A percentile compares a stretch with the other conserved stretches of the same genome.
Conservation (phyloP, 2,888 invertebrate genomes). For the Eubasilissa splendida region DNA sequence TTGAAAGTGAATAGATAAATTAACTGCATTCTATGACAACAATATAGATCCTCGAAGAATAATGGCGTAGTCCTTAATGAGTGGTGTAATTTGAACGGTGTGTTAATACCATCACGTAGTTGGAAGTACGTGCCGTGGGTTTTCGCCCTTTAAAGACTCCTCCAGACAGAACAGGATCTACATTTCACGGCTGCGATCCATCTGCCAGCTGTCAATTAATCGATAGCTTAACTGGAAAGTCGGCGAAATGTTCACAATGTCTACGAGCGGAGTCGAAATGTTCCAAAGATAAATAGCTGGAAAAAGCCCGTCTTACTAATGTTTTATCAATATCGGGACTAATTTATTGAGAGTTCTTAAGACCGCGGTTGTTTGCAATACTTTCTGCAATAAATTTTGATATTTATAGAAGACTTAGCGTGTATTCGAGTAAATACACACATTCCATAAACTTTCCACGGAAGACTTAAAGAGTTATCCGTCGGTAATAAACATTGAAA, state of each 20-base stretch:
- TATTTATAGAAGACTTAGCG: conserved; percentile 35
- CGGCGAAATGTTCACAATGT: conserved; percentile 24
- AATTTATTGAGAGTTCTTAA: conserved; percentile 25
- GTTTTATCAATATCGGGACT: conserved; percentile 24
- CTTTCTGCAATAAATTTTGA: conserved; percentile 34
- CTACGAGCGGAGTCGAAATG: neutral
- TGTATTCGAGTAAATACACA: conserved; percentile 14
- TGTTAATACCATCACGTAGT: conserved; percentile 34
- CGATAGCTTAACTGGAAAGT: conserved; percentile 21
- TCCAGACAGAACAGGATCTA: neutral
- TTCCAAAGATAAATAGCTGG: neutral
- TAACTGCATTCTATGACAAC: conserved; percentile 5
- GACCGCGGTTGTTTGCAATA: conserved; percentile 9
- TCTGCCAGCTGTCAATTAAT: conserved; percentile 29
- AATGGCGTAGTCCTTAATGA: conserved; percentile 40
- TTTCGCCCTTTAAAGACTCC: neutral
- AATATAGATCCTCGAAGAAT: conserved; percentile 41
- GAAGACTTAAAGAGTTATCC: neutral
- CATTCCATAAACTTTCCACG: conserved; percentile 23
- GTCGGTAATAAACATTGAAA: neutral
- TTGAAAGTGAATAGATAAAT: neutral
- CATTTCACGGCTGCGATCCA: conserved; percentile 21
- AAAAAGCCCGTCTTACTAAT: conserved; percentile 8
- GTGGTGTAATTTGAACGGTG: conserved; percentile 38
- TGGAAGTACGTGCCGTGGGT: conserved; percentile 12